phyloP scores from a whole-genome alignment of 2,888 invertebrate genomes.

The Cryptophagus acutangulus region DNA sequence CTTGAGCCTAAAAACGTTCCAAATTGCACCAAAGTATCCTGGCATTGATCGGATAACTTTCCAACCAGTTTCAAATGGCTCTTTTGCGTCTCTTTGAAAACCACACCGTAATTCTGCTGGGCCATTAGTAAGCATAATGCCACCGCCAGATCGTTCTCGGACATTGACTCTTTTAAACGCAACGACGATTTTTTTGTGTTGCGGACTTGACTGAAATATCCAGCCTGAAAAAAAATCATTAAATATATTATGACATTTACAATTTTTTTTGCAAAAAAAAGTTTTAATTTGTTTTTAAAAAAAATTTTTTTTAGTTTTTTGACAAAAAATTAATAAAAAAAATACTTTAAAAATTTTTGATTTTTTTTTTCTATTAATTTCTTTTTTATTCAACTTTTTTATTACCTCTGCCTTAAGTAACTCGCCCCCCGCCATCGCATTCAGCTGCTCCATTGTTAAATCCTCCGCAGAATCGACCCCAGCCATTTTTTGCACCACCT shows the following conservation, averaged over 20 bases:
- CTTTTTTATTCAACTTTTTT: too few species aligned
- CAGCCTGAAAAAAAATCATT: constrained; percentile 63
- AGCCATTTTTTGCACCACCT: constrained; percentile 98
- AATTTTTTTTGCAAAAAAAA: constrained; percentile 4
- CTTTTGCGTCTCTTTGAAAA: constrained; percentile 75
- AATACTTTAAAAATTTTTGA: constrained; percentile 1
- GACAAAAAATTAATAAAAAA: constrained; percentile 4
- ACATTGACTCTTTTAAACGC: constrained; percentile 89
- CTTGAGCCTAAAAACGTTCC: constrained; percentile 93
- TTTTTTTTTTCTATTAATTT: too few species aligned
- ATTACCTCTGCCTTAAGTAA: constrained; percentile 89
- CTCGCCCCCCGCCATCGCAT: constrained; percentile 97
- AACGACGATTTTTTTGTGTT: constrained; percentile 95
- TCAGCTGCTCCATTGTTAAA: constrained; percentile 92
- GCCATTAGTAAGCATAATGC: constrained; percentile 91
- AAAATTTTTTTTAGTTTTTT: constrained; percentile 5
- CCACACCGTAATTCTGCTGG: constrained; percentile 94
- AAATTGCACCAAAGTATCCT: constrained; percentile 96
- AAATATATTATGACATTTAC: constrained; percentile 8
- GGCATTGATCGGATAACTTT: constrained; percentile 84
- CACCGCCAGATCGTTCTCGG: constrained; percentile 89
- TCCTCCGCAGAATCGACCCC: constrained; percentile 97
- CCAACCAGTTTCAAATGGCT: constrained; percentile 87
- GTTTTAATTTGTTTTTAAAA: constrained; percentile 2
- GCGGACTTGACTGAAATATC: constrained; percentile 93